These are phyloP conservation scores for Cuniculus paca DNA, from an alignment of 2,797 vertebrate species.

Conservation along the genomic window DNA sequence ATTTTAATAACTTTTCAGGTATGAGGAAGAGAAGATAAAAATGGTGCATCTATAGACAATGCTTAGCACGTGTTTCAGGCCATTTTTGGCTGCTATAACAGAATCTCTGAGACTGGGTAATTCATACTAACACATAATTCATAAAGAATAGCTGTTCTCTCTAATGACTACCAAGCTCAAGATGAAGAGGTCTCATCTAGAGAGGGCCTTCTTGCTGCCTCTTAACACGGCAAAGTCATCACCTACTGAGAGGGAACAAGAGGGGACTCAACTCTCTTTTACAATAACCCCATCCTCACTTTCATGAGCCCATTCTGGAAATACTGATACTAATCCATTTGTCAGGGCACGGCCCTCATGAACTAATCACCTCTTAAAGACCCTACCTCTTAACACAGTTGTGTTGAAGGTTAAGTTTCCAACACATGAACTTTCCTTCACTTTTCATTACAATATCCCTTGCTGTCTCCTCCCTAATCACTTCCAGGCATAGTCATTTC, in stretches of 20 bases:
- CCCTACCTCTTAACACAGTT: neutral
- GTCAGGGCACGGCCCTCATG: neutral
- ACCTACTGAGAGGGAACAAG: neutral
- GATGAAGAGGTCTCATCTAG: neutral
- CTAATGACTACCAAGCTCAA: neutral
- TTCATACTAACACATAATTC: neutral
- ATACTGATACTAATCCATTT: neutral
- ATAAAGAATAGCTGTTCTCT: neutral
- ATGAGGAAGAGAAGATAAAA: neutral
- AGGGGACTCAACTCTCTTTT: neutral
- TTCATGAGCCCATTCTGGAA: neutral
- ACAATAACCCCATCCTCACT: neutral
- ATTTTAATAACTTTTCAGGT: neutral
- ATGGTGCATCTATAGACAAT: neutral
- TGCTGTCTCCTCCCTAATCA: neutral
- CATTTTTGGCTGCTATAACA: neutral
- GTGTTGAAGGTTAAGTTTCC: neutral
- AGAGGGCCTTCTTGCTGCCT: neutral
- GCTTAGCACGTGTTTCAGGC: neutral
- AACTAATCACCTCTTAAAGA: neutral
- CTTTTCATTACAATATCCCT: neutral
- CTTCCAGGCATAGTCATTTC: neutral
- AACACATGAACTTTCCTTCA: neutral
- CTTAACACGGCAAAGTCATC: neutral
- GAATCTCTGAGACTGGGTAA: neutral